Conservation (phyloP, 2,888 invertebrate genomes). For the Aleiodes testaceus region DNA sequence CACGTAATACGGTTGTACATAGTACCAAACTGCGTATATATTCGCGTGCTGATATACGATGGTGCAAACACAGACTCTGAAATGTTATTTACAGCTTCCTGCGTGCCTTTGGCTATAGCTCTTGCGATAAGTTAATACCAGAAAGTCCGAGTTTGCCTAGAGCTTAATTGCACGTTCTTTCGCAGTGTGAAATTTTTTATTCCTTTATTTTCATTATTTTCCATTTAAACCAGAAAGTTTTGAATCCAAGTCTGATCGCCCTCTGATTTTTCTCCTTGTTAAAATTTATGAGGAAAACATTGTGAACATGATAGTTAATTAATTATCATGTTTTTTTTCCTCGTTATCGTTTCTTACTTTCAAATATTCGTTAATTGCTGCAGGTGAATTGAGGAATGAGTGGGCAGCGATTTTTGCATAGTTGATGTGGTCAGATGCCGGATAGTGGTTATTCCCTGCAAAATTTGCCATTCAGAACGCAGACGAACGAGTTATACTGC, state of each 20-base stretch:
- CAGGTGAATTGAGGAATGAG: neutral
- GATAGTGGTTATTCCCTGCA: neutral
- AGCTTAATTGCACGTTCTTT: conserved; percentile 58
- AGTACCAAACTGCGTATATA: conserved; percentile 42
- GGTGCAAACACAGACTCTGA: conserved; percentile 57
- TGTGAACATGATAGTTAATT: no score
- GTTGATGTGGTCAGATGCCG: neutral
- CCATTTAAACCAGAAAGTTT: no score
- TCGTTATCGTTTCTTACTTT: neutral
- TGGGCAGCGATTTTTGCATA: neutral
- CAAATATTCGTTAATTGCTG: neutral
- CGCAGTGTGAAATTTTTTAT: conserved; percentile 34
- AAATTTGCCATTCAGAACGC: neutral
- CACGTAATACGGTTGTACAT: conserved; percentile 22
- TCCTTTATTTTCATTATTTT: neutral
- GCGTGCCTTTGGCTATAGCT: conserved; percentile 48
- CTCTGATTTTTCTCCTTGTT: no score
- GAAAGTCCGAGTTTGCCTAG: conserved; percentile 50
- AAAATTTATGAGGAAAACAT: no score
- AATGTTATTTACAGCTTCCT: conserved; percentile 60
- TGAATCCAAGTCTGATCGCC: no score
- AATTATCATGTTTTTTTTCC: no score
- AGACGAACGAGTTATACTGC: conserved; percentile 16
- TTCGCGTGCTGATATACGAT: conserved; percentile 55
- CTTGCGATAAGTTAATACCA: conserved; percentile 59